Conservation (phyloP, 35 echinoderm and acorn worm genomes). For the Apostichopus japonicus region DNA sequence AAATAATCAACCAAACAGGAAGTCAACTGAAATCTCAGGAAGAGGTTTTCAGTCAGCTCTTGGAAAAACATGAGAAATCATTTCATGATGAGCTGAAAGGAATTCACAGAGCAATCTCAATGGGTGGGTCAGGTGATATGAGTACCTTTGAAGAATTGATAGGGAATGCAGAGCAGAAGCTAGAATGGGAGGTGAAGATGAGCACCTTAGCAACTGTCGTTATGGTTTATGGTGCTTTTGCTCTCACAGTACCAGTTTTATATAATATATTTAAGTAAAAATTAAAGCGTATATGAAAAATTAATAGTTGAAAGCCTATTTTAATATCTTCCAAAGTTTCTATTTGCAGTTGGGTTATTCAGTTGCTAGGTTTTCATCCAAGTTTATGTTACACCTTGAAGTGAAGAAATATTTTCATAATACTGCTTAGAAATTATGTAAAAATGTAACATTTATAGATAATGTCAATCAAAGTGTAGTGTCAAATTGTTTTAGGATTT, state of each 20-base stretch:
- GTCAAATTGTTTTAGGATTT: too few relatives aligned
- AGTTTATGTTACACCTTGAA: too few relatives aligned
- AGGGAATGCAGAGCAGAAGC: slow-evolving; percentile 73
- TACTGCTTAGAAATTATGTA: too few relatives aligned
- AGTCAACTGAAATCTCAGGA: slow-evolving; percentile 61
- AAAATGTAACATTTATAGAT: too few relatives aligned
- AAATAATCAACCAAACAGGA: slow-evolving; percentile 52
- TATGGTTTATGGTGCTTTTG: slow-evolving; percentile 97
- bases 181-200: slow-evolving; percentile 99
- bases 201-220: slow-evolving; percentile 94
- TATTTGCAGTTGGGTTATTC: too few relatives aligned
- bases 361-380: too few relatives aligned
- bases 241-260: slow-evolving; percentile 87
- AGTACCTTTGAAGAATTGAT: slow-evolving; percentile 78
- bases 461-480: too few relatives aligned
- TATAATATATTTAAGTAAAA: slow-evolving; percentile 96
- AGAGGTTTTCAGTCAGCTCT: slow-evolving; percentile 44
- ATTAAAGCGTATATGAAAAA: too few relatives aligned
- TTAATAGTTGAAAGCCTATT: too few relatives aligned
- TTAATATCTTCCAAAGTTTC: too few relatives aligned
- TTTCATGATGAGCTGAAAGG: slow-evolving; percentile 73
- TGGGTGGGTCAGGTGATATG: slow-evolving; percentile 46
- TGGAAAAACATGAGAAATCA: slow-evolving; percentile 63
- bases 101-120: slow-evolving; percentile 42
- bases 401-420: too few relatives aligned